A percentile compares a stretch with the other conserved stretches of the same genome.
Conservation (phyloP, 2,888 invertebrate species). For the Eledone cirrhosa region DNA sequence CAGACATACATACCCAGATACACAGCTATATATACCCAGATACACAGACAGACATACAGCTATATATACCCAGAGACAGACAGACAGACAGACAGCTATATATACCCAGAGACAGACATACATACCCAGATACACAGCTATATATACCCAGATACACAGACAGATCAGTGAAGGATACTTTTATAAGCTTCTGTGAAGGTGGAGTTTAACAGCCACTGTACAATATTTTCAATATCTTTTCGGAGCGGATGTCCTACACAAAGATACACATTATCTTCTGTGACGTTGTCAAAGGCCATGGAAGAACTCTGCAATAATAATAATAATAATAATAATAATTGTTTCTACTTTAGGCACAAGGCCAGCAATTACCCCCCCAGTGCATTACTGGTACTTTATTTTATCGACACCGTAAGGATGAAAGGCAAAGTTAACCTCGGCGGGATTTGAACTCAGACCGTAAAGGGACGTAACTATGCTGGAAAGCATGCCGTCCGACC, state of each 20-base stretch:
- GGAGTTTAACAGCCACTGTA: conserved; percentile 80
- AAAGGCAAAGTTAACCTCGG: too few species aligned
- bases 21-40: not conserved
- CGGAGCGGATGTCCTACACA: conserved; percentile 97
- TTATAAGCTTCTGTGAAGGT: conserved; percentile 79
- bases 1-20: not conserved
- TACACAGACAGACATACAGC: not conserved
- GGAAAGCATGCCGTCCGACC: too few species aligned
- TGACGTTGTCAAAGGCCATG: conserved; percentile 88
- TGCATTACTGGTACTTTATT: too few species aligned
- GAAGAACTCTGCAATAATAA: conserved; percentile 77
- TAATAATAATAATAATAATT: too few species aligned
- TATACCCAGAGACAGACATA: not conserved
- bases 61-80: too few species aligned
- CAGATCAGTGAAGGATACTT: conserved; percentile 74
- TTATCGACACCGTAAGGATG: too few species aligned
- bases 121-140: too few species aligned
- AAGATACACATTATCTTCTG: conserved; percentile 89
- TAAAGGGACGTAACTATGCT: too few species aligned
- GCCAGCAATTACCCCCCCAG: too few species aligned
- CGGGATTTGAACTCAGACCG: too few species aligned
- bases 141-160: conserved; percentile 4
- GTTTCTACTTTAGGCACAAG: too few species aligned
- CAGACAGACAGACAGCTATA: too few species aligned
- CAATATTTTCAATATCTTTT: conserved; percentile 85